Conservation (phyloP, 2,888 invertebrate genomes). For the Rhorus exstirpatorius region DNA sequence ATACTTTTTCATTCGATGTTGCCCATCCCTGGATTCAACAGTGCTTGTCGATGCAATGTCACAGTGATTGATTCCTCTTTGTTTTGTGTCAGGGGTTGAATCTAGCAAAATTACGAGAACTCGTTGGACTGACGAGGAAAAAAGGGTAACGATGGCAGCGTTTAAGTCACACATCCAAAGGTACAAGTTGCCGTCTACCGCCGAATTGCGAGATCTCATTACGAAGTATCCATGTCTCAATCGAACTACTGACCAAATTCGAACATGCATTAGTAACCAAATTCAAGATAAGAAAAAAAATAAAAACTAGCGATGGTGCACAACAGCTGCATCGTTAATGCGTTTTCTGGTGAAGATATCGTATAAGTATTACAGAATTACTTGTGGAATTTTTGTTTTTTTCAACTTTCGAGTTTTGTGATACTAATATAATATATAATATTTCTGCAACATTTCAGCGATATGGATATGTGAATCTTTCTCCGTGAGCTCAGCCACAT, state of each 20-base stretch:
- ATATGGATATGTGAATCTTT: too few species aligned
- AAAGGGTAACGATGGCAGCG: neutral
- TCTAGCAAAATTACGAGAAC: neutral
- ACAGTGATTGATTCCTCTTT: neutral
- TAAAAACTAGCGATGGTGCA: too few species aligned
- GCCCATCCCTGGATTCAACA: too few species aligned
- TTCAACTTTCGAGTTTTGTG: too few species aligned
- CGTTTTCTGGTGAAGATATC: too few species aligned
- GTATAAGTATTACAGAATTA: too few species aligned
- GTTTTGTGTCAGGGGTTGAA: neutral
- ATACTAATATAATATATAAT: too few species aligned
- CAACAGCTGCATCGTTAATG: neutral
- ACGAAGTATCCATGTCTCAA: neutral
- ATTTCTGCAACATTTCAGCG: too few species aligned
- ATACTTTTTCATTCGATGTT: too few species aligned
- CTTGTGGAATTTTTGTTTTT: too few species aligned
- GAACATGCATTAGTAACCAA: slow-evolving; percentile 13
- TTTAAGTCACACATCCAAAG: neutral
- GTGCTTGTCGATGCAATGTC: neutral
- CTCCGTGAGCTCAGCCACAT: too few species aligned
- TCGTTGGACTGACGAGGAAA: slow-evolving; percentile 9
- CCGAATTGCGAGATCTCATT: neutral
- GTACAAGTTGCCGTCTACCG: neutral
- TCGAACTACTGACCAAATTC: slow-evolving; percentile 12
- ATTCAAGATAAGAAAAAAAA: slow-evolving; percentile 4